Base-by-base conservation (phyloP, 2,113 vertebrate species). In the Malurus alboscapulatus region DNA sequence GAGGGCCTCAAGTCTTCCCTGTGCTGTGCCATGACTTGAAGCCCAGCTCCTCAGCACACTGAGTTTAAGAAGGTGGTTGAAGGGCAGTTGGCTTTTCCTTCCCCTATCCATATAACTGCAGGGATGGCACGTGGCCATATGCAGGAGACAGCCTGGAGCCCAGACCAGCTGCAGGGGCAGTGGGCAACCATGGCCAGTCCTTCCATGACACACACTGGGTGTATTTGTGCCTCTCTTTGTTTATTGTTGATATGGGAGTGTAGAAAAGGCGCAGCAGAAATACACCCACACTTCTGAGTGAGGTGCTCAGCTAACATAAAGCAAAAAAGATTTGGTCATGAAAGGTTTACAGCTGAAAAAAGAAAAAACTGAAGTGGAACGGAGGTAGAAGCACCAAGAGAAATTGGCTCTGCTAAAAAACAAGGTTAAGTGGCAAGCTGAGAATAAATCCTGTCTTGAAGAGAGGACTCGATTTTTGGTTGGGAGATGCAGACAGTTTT, bases 151-250 rank as follows among this genome's bases (percentile, higher is more conserved):
- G 77, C 30, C 68, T 40, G 44, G 42, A 18, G 17, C 48, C 44
- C 44, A 30, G n/a, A 53, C 14, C 2, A 9, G 3, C 5, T 67
- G 36, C 80, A 78, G 61, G 30, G 29, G 15, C 54, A 82, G 36
- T 0, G 3, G 22, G 32, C 50, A 63, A 20, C 26, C 8, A 4
- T 10, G 18, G 58, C 32, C 72, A 73, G 45, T 47, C 58, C 29
- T 63, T 51, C 40, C 4, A 10, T 1, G 3, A 40, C 3, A 36
- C 24, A 27, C 25, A 7, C 8, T 1, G 10, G 16, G 20, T n/a
- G 11, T 20, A 26, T 27, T 71, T 78, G n/a, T 53, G 42, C 17
- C 20, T 6, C 26, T 94, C 54, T 65, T 38, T 44, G 15, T 83
- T 73, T 25, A 25, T 2, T 21, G 25, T 26, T 58, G 47, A 40